Evolutionary conservation across 2,888 invertebrate genomes (phyloP).

Genomic region (Unio delphinus): DNA sequence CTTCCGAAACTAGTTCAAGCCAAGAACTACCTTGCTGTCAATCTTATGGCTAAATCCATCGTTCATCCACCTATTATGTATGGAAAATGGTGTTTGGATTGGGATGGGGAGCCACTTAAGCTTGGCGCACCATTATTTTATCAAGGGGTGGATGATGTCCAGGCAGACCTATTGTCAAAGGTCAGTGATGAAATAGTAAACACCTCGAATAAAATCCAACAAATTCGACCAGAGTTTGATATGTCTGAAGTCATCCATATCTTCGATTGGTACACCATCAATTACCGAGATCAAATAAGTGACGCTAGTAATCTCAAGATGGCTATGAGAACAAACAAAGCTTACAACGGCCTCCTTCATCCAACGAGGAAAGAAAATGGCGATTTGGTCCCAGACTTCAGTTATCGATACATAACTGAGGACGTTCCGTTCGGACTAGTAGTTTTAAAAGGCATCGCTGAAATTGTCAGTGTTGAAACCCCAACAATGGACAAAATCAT

Average conservation of each 20-base stretch:
- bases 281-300: constrained; percentile 42
- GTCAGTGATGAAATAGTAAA: constrained; percentile 53
- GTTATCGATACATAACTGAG: constrained; percentile 52
- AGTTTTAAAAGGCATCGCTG: constrained; percentile 53
- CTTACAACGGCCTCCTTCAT: constrained; percentile 50
- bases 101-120: constrained; percentile 47
- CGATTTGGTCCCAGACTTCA: constrained; percentile 52
- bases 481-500: constrained; percentile 52
- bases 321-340: constrained; percentile 47
- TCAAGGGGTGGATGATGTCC: constrained; percentile 50
- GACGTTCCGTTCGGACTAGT: constrained; percentile 56
- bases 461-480: constrained; percentile 47
- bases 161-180: constrained; percentile 41
- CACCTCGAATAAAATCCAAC: constrained; percentile 43
- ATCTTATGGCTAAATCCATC: constrained; percentile 53
- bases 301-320: constrained; percentile 38
- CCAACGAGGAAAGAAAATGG: constrained; percentile 44
- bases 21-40: constrained; percentile 52
- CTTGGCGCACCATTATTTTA: constrained; percentile 52
- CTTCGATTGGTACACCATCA: constrained; percentile 48
- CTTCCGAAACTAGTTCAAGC: constrained; percentile 38
- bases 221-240: constrained; percentile 35
- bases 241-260: constrained; percentile 49
- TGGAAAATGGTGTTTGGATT: constrained; percentile 47
- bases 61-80: constrained; percentile 59